These are phyloP conservation scores for Melipona beecheii DNA, from an alignment of 2,888 invertebrate species.

Conservation along the genomic window DNA sequence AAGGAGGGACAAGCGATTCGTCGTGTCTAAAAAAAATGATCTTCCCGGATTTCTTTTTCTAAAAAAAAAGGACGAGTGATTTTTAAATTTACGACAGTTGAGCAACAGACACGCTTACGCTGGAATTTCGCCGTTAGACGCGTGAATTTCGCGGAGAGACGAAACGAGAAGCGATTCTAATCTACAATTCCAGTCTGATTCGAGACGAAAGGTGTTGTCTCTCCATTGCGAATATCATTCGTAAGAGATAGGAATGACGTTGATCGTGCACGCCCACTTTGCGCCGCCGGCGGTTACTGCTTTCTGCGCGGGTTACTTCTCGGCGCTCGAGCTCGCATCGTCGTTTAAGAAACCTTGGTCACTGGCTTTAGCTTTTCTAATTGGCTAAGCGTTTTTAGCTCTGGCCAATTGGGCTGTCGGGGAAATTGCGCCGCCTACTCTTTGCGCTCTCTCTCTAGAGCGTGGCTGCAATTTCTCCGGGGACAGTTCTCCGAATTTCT, in stretches of 20 bases:
- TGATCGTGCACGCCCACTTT: neutral
- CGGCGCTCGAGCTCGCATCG: no score
- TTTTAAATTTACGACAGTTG: slow-evolving; percentile 74
- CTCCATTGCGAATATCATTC: slow-evolving; percentile 50
- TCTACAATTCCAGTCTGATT: neutral
- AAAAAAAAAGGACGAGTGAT: slow-evolving; percentile 32
- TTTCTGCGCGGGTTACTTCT: no score
- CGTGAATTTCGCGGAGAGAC: slow-evolving; percentile 71
- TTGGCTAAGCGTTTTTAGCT: no score
- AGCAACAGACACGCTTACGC: slow-evolving; percentile 76
- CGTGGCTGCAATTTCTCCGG: no score
- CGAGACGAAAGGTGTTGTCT: slow-evolving; percentile 48
- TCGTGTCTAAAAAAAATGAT: neutral
- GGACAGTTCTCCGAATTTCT: no score
- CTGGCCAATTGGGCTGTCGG: no score
- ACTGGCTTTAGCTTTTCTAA: no score
- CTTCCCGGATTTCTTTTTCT: neutral
- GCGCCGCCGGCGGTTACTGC: slow-evolving; percentile 23
- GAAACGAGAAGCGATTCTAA: slow-evolving; percentile 30
- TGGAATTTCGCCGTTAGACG: neutral
- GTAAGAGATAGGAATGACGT: slow-evolving; percentile 4
- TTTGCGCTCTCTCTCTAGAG: no score
- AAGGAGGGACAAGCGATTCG: neutral
- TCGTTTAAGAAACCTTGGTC: no score
- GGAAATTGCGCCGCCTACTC: no score